Base-by-base conservation (phyloP, 1,140 invertebrate genomes). In the Cotesia glomerata region DNA sequence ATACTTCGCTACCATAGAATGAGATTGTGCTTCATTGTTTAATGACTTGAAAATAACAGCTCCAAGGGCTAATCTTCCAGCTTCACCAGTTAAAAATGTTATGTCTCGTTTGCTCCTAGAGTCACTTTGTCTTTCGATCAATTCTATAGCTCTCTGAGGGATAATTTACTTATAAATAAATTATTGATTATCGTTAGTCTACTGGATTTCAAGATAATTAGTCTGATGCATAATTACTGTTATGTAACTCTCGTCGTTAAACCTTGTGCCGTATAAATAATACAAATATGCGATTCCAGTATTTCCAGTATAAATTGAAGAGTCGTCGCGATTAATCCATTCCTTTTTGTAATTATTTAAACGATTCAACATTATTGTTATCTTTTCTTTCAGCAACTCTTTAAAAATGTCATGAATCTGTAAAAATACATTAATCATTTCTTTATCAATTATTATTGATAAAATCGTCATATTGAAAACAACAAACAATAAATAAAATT, bases 71-170 rank as follows among this genome's bases (percentile, higher is more conserved):
- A 95, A 79, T 16, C 93, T 92, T 34, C 95, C 95, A 52, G 92
- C 89, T 87, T 92, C 91, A 66, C 95, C 95, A 88, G 92, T 93
- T 14, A 95, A 80, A 82, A 95, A 95, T 62, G 93, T 91, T 13
- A 91, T 86, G 72, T 52, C 51, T 65, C 89, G 81, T 59, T 77
- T 79, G 61, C 79, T 89, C 16, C 90, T 81, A 54, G 86, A 78
- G 5, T 80, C 75, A n/a, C 90, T 36, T 71, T 82, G 79, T 67
- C 76, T 79, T 75, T 87, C 83, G 51, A 91, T 74, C 63, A 89
- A 84, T 62, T 85, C 74, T 36, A 85, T 66, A 13, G 90, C 89
- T 81, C 85, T 84, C 85, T 90, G 69, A 26, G 83, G 79, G 72
- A 58, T 9, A 75, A 72, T 74, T 67, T 16, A 36, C 5, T 51